Evolutionary conservation across 2,113 vertebrate genomes (phyloP).

Genomic region (Anthoscopus minutus): DNA sequence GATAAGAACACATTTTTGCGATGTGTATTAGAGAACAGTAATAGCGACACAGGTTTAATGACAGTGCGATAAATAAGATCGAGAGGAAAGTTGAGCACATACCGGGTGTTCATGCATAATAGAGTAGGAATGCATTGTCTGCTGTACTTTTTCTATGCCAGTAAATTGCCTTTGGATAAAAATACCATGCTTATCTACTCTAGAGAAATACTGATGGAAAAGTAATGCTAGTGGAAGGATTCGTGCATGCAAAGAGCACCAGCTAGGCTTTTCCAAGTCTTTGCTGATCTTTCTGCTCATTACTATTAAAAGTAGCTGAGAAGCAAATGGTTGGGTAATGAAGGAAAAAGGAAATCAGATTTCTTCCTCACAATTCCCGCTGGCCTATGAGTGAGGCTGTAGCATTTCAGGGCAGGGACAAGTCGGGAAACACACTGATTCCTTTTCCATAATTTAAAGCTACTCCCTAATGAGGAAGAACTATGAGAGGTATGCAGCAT

Average conservation of each 20-base stretch:
- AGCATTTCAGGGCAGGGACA: neutral
- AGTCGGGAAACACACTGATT: neutral
- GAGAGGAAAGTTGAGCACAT: conserved; percentile 19
- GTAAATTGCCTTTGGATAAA: conserved; percentile 57
- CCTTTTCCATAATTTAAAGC: neutral
- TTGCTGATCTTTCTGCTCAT: neutral
- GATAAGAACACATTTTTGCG: neutral
- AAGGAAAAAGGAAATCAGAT: neutral
- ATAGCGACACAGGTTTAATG: conserved; percentile 30
- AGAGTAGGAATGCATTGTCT: conserved; percentile 40
- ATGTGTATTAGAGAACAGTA: neutral
- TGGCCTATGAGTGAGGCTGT: neutral
- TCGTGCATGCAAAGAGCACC: neutral
- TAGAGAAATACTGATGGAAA: conserved; percentile 42
- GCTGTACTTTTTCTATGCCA: conserved; percentile 27
- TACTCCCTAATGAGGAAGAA: neutral
- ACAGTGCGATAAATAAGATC: conserved; percentile 15
- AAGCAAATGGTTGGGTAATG: neutral
- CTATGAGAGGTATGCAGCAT: neutral
- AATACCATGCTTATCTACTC: conserved; percentile 32
- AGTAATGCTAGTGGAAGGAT: neutral
- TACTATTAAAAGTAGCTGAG: neutral
- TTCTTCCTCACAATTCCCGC: neutral
- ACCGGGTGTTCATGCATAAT: conserved; percentile 39
- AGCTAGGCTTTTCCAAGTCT: neutral